Base-by-base conservation (phyloP, 2,888 invertebrate species). In the Leptinotarsa haldemani region DNA sequence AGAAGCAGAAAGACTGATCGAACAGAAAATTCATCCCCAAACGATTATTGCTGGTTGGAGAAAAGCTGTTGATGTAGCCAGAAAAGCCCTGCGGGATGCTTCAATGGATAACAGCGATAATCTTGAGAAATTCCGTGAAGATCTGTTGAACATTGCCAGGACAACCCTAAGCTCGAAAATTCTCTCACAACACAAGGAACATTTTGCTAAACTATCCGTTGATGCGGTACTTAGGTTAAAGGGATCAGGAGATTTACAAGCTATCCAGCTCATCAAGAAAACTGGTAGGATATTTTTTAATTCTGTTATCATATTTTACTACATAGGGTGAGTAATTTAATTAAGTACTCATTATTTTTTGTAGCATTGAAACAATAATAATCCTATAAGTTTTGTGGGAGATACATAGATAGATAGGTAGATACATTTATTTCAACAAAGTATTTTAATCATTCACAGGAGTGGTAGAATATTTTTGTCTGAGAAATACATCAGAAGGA, bases 111-210 rank as follows among this genome's bases (percentile, higher is more conserved):
- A 98, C 87, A 94, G 95, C 63, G 89, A 91, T 9, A 92, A 97
- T 88, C 90, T 91, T 61, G 93, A 90, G 15, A 92, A 92, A 78
- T 95, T 99, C 82, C 91, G 93, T 56, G 92, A 93, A 82, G 99
- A 99, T 88, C 90, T 99, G 71, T 88, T 98, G 88, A 99, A 99
- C 86, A 99, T 99, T 86, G 98, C 99, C 12, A 91, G 97, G 58
- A 99, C 99, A 30, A 99, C 99, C 30, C 89, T 99, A 53, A 98
- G 98, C 84, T 99, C 99, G 0, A 99, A 99, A 88, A 99, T 99
- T 87, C 89, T 99, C 53, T 94, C 97, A 46, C 98, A 99, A 84
- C 97, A 99, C 87, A 98, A 98, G 88, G 98, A 99, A 82, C 93
- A 97, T 85, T 99, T 99, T 87, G 93, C 98, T 74, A 95, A 96